These are phyloP conservation scores for Luperina nickerlii DNA, from an alignment of 2,888 invertebrate species.

Conservation along the genomic window DNA sequence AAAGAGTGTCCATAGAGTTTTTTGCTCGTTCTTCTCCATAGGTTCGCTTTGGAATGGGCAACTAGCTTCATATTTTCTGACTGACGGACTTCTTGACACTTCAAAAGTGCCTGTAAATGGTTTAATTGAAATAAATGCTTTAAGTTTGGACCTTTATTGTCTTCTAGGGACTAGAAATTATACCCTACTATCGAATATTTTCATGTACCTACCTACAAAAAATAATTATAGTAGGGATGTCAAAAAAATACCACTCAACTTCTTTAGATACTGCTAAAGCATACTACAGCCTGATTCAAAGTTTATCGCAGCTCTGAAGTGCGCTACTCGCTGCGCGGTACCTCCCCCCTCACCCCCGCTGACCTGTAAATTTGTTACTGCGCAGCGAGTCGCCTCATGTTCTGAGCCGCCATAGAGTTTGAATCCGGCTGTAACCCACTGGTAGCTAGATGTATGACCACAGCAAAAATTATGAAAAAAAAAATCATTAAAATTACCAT, in stretches of 20 bases:
- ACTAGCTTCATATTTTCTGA: too few relatives aligned
- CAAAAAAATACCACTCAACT: not conserved
- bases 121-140: too few relatives aligned
- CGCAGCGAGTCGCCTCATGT: not conserved
- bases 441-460: not conserved
- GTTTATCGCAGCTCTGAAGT: not conserved
- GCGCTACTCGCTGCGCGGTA: not conserved
- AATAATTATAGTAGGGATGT: not conserved
- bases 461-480: not conserved
- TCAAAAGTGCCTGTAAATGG: too few relatives aligned
- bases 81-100: too few relatives aligned
- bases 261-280: not conserved
- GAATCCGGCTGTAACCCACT: not conserved
- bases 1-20: too few relatives aligned
- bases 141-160: constrained; percentile 31
- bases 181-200: not conserved
- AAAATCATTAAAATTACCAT: not conserved
- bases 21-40: too few relatives aligned
- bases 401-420: not conserved
- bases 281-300: not conserved
- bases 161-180: constrained; percentile 4
- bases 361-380: not conserved
- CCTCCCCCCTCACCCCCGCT: not conserved
- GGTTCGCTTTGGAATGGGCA: too few relatives aligned
- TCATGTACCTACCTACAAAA: not conserved